phyloP scores from a whole-genome alignment of 2,888 invertebrate species.

The Thalpophila matura region DNA sequence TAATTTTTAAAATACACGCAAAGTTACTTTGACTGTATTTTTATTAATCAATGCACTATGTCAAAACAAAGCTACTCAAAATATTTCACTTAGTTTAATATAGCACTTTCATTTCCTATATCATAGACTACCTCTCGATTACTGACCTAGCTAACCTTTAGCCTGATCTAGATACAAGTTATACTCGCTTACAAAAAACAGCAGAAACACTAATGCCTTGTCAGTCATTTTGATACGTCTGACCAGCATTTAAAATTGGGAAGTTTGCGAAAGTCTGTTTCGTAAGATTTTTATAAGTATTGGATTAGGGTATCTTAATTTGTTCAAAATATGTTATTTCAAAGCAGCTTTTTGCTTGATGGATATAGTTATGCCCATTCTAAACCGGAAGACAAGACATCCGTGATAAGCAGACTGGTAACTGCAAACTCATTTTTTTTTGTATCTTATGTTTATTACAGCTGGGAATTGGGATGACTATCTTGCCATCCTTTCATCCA shows the following conservation, averaged over 20 bases:
- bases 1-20: no score
- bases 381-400: no score
- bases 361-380: no score
- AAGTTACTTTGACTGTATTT: no score
- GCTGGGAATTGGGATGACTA: no score
- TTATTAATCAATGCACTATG: not conserved
- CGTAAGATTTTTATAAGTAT: constrained; percentile 25
- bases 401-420: not conserved
- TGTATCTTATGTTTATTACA: no score
- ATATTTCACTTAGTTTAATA: constrained; percentile 8
- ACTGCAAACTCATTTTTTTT: not conserved
- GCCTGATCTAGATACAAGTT: constrained; percentile 42
- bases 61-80: constrained; percentile 3
- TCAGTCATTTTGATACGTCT: constrained; percentile 75
- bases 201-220: constrained; percentile 74
- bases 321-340: not conserved
- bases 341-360: not conserved
- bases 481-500: no score
- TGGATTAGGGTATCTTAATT: constrained; percentile 19
- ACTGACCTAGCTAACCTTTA: constrained; percentile 55
- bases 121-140: constrained; percentile 36
- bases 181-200: constrained; percentile 64
- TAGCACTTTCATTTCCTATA: constrained; percentile 42
- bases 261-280: constrained; percentile 50
- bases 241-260: constrained; percentile 61